Percentiles rank a stretch among this genome's conserved stretches.
Conservation (phyloP, 2,797 vertebrate species). For the Triplophysa bombifrons region DNA sequence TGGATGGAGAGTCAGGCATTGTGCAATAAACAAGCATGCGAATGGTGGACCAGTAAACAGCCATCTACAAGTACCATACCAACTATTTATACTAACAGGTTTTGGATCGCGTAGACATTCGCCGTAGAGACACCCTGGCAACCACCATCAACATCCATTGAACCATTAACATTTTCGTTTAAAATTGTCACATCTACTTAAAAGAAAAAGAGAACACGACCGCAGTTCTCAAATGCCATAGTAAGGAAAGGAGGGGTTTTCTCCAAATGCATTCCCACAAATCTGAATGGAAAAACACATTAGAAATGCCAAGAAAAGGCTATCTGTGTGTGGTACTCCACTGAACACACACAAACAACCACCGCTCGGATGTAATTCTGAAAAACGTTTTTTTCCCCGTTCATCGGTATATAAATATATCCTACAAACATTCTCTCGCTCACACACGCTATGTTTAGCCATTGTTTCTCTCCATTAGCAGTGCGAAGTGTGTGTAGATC, state of each 20-base stretch:
- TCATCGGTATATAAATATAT: slow-evolving; percentile 12
- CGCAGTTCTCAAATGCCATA: not conserved
- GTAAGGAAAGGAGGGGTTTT: not conserved
- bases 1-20: slow-evolving; percentile 9
- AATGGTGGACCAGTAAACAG: not conserved
- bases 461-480: slow-evolving; percentile 41
- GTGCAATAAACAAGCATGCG: slow-evolving; percentile 63
- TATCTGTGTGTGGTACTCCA: slow-evolving; percentile 7
- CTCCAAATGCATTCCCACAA: slow-evolving; percentile 43
- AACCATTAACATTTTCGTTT: not conserved
- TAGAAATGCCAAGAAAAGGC: slow-evolving; percentile 44
- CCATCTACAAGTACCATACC: not conserved
- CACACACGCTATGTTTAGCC: slow-evolving; percentile 45
- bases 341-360: not conserved
- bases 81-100: not conserved
- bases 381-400: not conserved
- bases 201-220: not conserved
- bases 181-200: too few species aligned
- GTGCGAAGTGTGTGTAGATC: slow-evolving; percentile 40
- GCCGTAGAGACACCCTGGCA: not conserved
- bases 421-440: slow-evolving; percentile 12
- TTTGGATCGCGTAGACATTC: not conserved
- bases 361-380: not conserved
- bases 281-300: slow-evolving; percentile 49
- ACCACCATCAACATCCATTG: not conserved